Percentiles rank a stretch among this genome's conserved stretches.
Evolutionary conservation across 2,888 invertebrate species (phyloP).

Genomic region (Carabus problematicus): DNA sequence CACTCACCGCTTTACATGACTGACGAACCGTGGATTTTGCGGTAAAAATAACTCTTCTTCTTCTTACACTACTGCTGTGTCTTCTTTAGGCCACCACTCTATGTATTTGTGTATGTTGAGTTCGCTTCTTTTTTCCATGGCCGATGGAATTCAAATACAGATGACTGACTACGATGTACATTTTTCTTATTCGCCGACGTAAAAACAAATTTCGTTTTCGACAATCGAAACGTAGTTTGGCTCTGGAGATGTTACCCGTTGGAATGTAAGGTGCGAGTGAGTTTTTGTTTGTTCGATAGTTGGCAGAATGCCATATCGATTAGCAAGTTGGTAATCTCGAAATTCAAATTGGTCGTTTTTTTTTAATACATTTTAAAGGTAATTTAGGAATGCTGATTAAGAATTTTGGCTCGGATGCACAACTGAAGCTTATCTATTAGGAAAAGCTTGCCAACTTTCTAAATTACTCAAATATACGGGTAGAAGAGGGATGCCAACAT

Average conservation of each 20-base stretch:
- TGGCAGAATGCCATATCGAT: slow-evolving; percentile 30
- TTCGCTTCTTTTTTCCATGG: no score
- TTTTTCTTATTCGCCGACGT: no score
- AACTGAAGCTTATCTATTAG: slow-evolving; percentile 4
- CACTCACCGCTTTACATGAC: background rate
- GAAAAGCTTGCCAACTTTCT: background rate
- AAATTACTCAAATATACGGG: background rate
- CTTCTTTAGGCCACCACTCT: slow-evolving; percentile 1
- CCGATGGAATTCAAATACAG: no score
- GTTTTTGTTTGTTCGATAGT: background rate
- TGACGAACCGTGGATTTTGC: slow-evolving; percentile 29
- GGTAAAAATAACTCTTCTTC: slow-evolving; percentile 7
- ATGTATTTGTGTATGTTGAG: no score
- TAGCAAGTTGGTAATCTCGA: slow-evolving; percentile 24
- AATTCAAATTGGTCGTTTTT: slow-evolving; percentile 33
- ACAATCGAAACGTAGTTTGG: slow-evolving; percentile 35
- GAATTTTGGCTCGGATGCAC: slow-evolving; percentile 4
- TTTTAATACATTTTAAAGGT: slow-evolving; percentile 24
- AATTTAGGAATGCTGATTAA: slow-evolving; percentile 37
- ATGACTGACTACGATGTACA: no score
- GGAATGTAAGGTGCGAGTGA: slow-evolving; percentile 20
- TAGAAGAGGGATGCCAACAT: background rate
- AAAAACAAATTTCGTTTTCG: slow-evolving; percentile 22
- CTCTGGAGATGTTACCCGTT: background rate
- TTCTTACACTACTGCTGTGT: background rate